Percentiles rank a stretch among this genome's conserved stretches.
These are phyloP conservation scores for Pterophyllum scalare DNA, from an alignment of 2,113 vertebrate species.

Conservation along the genomic window DNA sequence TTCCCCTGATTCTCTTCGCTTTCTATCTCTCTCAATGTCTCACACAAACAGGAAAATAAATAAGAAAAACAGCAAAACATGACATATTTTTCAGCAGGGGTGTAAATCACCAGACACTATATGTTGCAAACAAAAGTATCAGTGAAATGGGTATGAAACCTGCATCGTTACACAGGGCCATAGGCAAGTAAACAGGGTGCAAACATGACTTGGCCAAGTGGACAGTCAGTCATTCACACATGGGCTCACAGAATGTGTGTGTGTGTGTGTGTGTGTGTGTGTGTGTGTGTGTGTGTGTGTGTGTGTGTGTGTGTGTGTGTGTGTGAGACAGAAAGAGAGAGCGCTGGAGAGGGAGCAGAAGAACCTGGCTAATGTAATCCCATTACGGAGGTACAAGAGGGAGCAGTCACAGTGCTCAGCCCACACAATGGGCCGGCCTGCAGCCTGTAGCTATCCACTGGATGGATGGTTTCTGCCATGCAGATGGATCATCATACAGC, in stretches of 20 bases:
- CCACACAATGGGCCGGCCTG: conserved; percentile 77
- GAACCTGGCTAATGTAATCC: conserved; percentile 82
- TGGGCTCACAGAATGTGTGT: conserved; percentile 16
- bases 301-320: conserved; percentile 2
- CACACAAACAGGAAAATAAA: not conserved
- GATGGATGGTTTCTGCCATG: conserved; percentile 77
- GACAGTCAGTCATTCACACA: conserved; percentile 60
- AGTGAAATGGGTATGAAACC: conserved; percentile 41
- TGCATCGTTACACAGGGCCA: conserved; percentile 55
- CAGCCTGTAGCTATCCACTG: conserved; percentile 77
- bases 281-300: not conserved
- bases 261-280: conserved; percentile 4
- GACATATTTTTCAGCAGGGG: conserved; percentile 5
- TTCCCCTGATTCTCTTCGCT: not conserved
- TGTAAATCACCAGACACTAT: conserved; percentile 8
- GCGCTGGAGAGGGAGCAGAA: conserved; percentile 62
- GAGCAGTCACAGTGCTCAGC: conserved; percentile 81
- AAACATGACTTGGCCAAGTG: conserved; percentile 46
- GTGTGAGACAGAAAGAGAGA: conserved; percentile 9
- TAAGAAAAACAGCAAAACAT: conserved; percentile 1
- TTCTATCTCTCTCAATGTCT: not conserved
- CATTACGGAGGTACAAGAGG: conserved; percentile 81
- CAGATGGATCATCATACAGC: conserved; percentile 76
- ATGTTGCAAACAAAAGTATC: conserved; percentile 23
- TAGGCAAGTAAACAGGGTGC: conserved; percentile 47